Percentiles rank a stretch among this genome's conserved stretches.
Evolutionary conservation across 2,113 vertebrate species (phyloP).

Genomic region (Mystacornis crossleyi): DNA sequence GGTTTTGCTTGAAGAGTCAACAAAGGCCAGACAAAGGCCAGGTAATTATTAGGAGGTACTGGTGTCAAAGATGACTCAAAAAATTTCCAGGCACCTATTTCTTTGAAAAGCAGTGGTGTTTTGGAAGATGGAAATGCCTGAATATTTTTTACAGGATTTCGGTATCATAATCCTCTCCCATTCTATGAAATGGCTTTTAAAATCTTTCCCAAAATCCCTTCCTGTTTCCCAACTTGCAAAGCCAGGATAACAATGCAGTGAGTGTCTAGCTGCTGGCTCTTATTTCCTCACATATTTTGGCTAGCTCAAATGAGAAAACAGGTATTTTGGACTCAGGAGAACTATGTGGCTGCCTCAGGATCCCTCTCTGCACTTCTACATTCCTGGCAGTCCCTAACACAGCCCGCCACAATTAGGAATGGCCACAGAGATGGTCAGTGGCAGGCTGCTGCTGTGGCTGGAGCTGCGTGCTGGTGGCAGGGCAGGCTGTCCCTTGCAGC

Average conservation of each 20-base stretch:
- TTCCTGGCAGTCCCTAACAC: not conserved
- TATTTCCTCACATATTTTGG: not conserved
- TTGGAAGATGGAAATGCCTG: not conserved
- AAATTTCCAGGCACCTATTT: not conserved
- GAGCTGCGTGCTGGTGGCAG: not conserved
- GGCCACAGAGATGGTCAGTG: fast-evolving
- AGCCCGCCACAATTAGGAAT: not conserved
- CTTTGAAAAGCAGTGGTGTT: not conserved
- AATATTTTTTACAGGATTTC: not conserved
- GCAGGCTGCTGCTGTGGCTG: not conserved
- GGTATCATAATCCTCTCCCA: not conserved
- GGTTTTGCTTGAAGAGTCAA: not conserved
- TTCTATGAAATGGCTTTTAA: not conserved
- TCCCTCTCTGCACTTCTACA: not conserved
- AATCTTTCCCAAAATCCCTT: not conserved
- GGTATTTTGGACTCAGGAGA: not conserved
- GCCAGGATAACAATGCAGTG: not conserved
- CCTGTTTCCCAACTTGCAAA: not conserved
- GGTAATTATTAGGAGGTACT: not conserved
- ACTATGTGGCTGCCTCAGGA: not conserved
- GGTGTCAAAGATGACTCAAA: not conserved
- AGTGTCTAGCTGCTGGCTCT: not conserved
- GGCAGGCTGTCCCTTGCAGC: not conserved
- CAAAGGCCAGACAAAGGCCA: not conserved
- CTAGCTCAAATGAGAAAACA: not conserved